Evolutionary conservation across 2,888 invertebrate species (phyloP).

Genomic region (Microctonus brassicae): DNA sequence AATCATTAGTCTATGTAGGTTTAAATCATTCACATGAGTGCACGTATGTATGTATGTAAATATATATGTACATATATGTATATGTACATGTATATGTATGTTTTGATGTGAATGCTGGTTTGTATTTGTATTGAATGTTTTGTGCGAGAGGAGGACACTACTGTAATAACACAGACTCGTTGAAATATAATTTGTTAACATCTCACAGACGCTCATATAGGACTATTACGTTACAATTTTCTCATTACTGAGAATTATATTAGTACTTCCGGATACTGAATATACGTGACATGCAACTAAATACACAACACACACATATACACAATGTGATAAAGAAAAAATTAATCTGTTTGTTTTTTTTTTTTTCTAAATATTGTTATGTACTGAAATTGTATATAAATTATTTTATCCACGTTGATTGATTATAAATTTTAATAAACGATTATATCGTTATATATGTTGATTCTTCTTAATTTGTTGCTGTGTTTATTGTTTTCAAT

Average conservation of each 20-base stretch:
- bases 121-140: conserved; percentile 4
- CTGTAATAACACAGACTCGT: not conserved
- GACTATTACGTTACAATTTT: conserved; percentile 27
- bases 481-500: not conserved
- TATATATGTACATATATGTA: not conserved
- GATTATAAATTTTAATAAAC: not conserved
- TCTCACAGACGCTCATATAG: conserved; percentile 14
- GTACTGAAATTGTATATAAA: not conserved
- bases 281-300: conserved; percentile 22
- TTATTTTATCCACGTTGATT: not conserved
- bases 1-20: conserved; percentile 27
- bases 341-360: not conserved
- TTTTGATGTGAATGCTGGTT: not conserved
- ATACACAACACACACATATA: conserved; percentile 7
- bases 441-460: not conserved
- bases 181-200: conserved; percentile 13
- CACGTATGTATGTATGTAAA: not conserved
- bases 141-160: not conserved
- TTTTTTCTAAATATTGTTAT: not conserved
- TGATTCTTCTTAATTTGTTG: not conserved
- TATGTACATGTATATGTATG: not conserved
- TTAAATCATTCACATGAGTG: not conserved
- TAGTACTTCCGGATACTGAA: conserved; percentile 25
- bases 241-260: conserved; percentile 25
- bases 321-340: conserved; percentile 21